phyloP scores from a whole-genome alignment of 2,113 vertebrate genomes.

The Acanthochromis polyacanthus region DNA sequence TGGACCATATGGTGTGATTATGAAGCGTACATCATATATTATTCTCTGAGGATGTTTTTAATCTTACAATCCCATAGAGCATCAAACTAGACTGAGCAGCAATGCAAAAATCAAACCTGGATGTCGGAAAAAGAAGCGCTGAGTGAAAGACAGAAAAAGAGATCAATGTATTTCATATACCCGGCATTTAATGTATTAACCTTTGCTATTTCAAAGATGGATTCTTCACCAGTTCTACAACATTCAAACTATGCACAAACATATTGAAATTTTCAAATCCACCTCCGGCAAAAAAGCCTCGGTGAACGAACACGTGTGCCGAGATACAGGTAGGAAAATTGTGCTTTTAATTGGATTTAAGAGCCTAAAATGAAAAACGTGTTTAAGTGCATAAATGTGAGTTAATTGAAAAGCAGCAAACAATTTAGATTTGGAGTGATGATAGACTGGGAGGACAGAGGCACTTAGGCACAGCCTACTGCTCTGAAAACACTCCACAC shows the following conservation, averaged over 20 bases:
- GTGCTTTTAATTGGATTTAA: constrained; percentile 55
- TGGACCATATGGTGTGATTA: not conserved
- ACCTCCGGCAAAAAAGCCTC: constrained; percentile 13
- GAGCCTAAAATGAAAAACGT: constrained; percentile 12
- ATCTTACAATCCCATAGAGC: no score
- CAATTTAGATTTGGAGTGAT: constrained; percentile 56
- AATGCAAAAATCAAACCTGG: not conserved
- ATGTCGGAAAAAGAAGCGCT: not conserved
- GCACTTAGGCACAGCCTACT: constrained; percentile 22
- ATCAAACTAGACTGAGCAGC: no score
- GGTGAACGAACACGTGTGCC: not conserved
- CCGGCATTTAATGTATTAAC: constrained; percentile 11
- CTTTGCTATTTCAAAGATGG: constrained; percentile 7
- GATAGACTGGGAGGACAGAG: constrained; percentile 26
- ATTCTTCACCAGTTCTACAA: constrained; percentile 11
- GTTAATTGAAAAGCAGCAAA: constrained; percentile 68
- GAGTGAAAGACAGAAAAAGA: not conserved
- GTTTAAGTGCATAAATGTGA: constrained; percentile 40
- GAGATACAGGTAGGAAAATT: constrained; percentile 17
- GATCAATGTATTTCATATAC: constrained; percentile 4
- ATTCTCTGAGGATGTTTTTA: no score
- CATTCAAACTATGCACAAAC: constrained; percentile 1
- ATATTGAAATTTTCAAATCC: constrained; percentile 24
- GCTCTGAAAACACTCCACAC: constrained; percentile 31
- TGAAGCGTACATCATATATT: not conserved